Base-by-base conservation (phyloP, 2,113 vertebrate genomes). In the Gymnorhina tibicen region DNA sequence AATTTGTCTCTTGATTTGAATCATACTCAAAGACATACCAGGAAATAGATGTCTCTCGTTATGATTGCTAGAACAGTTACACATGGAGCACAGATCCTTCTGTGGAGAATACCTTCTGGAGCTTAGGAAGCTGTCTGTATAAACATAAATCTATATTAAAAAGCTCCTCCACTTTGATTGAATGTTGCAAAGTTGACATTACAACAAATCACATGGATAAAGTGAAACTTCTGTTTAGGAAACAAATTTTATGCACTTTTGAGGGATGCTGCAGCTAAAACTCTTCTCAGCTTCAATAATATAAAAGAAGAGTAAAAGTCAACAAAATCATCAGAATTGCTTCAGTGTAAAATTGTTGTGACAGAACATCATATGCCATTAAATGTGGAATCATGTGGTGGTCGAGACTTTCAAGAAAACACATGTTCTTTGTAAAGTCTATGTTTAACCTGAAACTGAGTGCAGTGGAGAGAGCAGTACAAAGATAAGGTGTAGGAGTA, bases 111-210 rank as follows among this genome's bases (percentile, higher is more conserved):
- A n/a, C 1, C 13, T 67, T 52, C 8, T 24, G 14, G 6, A 85
- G 12, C 1, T 64, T 75, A 59, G 21, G 44, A 74, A 89, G 16
- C 9, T 89, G 11, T 21, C 52, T 63, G 2, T 28, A 24, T 44
- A 75, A 72, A 72, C 14, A 49, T 5, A 89, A 68, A 59, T 6
- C 20, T n/a, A 8, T 39, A 33, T 67, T 23, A 42, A 72, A 50
- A 72, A 84, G 16, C 15, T 70, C 7, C 11, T 7, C 4, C 5
- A 5, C 21, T 35, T n/a, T 3, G 6, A 59, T 0, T 56, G 12
- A 30, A 41, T 37, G 13, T 27, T 66, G 26, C 15, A 23, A 76
- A 78, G 13, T 24, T 0, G 0, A 26, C 24, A 59, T 74, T 37
- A 13, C 37, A 85, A 30, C 0, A 30, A 73, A 72, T 55, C 28